phyloP scores from a whole-genome alignment of 2,113 vertebrate species.

The Microtus montanus region DNA sequence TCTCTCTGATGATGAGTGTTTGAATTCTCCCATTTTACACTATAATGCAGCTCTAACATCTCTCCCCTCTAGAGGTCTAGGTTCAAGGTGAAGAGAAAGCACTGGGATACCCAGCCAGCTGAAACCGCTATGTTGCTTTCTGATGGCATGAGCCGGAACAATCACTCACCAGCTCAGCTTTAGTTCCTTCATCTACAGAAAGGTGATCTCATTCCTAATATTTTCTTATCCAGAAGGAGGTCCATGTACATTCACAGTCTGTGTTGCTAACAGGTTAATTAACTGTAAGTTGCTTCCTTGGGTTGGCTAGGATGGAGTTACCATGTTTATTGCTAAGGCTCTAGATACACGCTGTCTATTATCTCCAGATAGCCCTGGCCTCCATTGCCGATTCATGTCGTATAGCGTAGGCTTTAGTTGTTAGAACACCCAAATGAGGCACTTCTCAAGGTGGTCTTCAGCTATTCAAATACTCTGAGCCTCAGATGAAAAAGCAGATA shows the following conservation, averaged over 20 bases:
- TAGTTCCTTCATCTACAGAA: constrained; percentile 16
- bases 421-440: neutral
- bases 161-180: constrained; percentile 11
- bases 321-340: constrained; percentile 9
- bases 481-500: constrained; percentile 36
- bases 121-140: neutral
- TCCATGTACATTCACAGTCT: neutral
- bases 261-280: neutral
- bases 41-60: neutral
- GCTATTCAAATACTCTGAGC: neutral
- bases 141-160: neutral
- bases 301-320: constrained; percentile 1
- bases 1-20: neutral
- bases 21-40: constrained; percentile 1
- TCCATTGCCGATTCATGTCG: neutral
- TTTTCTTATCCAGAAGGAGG: constrained; percentile 28
- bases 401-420: neutral
- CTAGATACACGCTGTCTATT: neutral
- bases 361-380: too few relatives aligned
- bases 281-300: constrained; percentile 9
- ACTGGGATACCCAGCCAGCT: neutral
- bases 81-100: neutral
- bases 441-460: constrained; percentile 41
- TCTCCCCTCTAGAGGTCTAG: neutral
- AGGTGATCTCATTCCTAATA: constrained; percentile 9